Evolutionary conservation across 2,888 invertebrate species (phyloP), one percentile per base, ranked within the genome.

Genomic region (Clivina fossor): DNA sequence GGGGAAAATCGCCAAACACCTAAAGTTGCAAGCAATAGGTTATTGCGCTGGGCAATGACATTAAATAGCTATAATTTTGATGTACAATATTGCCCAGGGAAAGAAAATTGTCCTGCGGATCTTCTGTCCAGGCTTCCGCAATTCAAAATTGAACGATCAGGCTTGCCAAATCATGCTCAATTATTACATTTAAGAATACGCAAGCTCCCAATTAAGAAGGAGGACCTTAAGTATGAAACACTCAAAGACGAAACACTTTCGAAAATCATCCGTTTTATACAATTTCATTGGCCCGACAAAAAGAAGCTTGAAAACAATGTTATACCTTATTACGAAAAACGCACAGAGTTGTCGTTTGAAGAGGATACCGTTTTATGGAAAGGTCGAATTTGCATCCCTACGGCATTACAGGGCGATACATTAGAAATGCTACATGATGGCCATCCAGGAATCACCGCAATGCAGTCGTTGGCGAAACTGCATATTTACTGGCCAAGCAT

Each of bases 61-160:
- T 55, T 72, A n/a, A 59, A 65, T 5, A 66, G 60, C n/a, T 71
- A 68, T 58, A 50, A 64, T 33, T 58, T 50, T 38, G 24, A 41
- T 3, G 30, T 59, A 7, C 7, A 30, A 32, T 43, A 46, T 33
- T 28, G 33, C 15, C 9, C 30, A 33, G 37, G 35, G 7, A 7
- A 37, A 24, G 13, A 43, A 24, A 43, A 43, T 43, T 16, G 9
- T 8, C 9, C 22, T 2, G 43, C 43, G 4, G 24, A 43, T 43
- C 8, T 24, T n/a, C n/a, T n/a, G n/a, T n/a, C n/a, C n/a, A n/a
- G n/a, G n/a, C n/a, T n/a, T n/a, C n/a, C n/a, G n/a, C n/a, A n/a
- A n/a, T n/a, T n/a, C n/a, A n/a, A n/a, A n/a, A n/a, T n/a, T n/a
- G n/a, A n/a, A n/a, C n/a, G n/a, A n/a, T n/a, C n/a, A n/a, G n/a